Base-by-base conservation (phyloP, 2,888 invertebrate species). In the Loripinus fragilis region DNA sequence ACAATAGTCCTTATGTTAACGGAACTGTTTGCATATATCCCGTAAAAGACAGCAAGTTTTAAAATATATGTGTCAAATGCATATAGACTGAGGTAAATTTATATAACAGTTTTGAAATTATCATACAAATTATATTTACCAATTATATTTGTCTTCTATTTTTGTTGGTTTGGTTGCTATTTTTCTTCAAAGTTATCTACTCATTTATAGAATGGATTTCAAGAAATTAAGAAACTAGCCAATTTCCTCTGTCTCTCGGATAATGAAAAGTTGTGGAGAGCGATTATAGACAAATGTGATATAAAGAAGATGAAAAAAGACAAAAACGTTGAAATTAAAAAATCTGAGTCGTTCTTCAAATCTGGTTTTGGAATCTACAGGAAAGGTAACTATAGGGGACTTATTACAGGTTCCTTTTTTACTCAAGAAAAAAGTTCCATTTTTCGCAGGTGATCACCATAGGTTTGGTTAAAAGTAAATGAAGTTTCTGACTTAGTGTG, bases 181-280 rank as follows among this genome's bases (percentile, higher is more conserved):
- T 5, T 48, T 48, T 48, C 48, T 15, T 48, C n/a, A n/a, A 5
- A 5, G 12, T 20, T 20, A 5, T 20, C 12, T 48, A 5, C n/a
- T 10, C n/a, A 15, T 20, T 30, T 70, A 10, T 45, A 70, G 70
- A 70, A 70, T 23, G 70, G 70, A 1, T 5, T n/a, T 28, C 38
- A 52, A 70, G 55, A 70, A 38, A 38, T 70, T 7, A 70, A 70
- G 38, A 33, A 25, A 25, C 30, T 70, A 17, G 70, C 70, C 2
- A 15, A 38, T 12, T 70, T 70, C 33, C 33, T 70, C 20, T 12
- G 38, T 12, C 38, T 55, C 3, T 17, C 30, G 8, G 70, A 17
- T 20, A 25, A 23, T 7, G 70, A 70, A 15, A n/a, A 33, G 2
- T 23, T 70, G 20, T 70, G 52, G 17, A 5, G 20, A 35, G 70